Base-by-base conservation (phyloP, 2,888 invertebrate genomes). In the Ernsta delagoae region DNA sequence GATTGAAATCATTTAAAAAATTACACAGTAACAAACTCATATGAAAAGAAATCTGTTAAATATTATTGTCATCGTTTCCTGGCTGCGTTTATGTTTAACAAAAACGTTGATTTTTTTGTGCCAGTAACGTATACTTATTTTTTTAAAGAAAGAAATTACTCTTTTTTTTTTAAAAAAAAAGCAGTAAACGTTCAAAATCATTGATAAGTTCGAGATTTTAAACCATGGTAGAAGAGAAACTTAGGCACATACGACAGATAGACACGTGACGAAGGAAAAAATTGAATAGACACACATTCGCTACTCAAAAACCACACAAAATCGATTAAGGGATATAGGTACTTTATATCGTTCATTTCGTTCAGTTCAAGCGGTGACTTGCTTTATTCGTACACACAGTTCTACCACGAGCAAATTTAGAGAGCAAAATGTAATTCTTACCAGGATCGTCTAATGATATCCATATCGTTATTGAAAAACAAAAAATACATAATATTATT, bases 381-480 rank as follows among this genome's bases (percentile, higher is more conserved):
- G 7, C 41, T 45, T 56, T 60, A 16, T 43, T 16, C 48, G 41
- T 53, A 71, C 70, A 72, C 67, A 71, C 70, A 72, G 62, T 72
- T 71, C 70, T 71, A 70, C 53, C 66, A 73, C 70, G 73, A 71
- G 71, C 74, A 70, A 36, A 36, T 61, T 70, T 71, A 75, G 70
- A 61, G 34, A 48, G 75, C 70, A 72, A 71, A 73, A 72, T 64
- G 59, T 72, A 72, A 73, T 80, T 91, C 92, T 92, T 92, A 92
- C 92, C 92, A 85, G 90, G 87, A 83, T 92, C 92, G 79, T 92
- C 92, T 92, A 91, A 83, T 81, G 86, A 82, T 85, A 69, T 85
- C 92, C 90, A 89, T 73, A 85, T 88, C 83, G 90, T 89, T 86
- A 87, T 87, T 91, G 90, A 86, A 92, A 77, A 90, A 91, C 80